Evolutionary conservation across 2,113 vertebrate species (phyloP), one percentile per base, ranked within the genome.

Genomic region (Suricata suricatta): DNA sequence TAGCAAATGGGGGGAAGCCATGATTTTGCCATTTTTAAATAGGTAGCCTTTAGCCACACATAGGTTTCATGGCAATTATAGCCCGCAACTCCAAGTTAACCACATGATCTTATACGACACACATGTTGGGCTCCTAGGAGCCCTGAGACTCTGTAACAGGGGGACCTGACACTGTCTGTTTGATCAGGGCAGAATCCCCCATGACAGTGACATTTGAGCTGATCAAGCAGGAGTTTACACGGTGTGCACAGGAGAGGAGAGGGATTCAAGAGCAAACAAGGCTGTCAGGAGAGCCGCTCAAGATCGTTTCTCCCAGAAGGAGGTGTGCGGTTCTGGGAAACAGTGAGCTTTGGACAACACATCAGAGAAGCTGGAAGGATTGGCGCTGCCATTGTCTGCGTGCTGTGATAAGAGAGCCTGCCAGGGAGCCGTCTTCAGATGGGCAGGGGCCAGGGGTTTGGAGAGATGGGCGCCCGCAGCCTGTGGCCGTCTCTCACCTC

Each of bases 331-430:
- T 92, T 66, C 86, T 83, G 10, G 38, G 92, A 69, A 95, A 94
- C 41, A 38, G 31, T 47, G 63, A 50, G 54, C 97, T 96, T 72
- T 44, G n/a, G 88, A 93, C 69, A 69, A 1, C 38, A 41, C n/a
- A 96, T 98, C 90, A 93, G 96, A 93, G 95, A 95, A 93, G 68
- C 92, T 25, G 64, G 57, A 33, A 87, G 68, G 41, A 35, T 69
- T 94, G 80, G 92, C 68, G 80, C 64, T 93, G 83, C 77, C 64
- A 35, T 60, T 16, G 86, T 88, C 94, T 97, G 94, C 44, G 16
- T 31, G 76, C 80, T 21, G 0, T 92, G 96, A 96, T 97, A 97
- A 96, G 89, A 97, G 60, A 47, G 33, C 27, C 68, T 76, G 83
- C 87, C 69, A 41, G 52, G 14, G 52, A 96, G 57, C 7, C 0